Conservation (phyloP, 2,797 vertebrate genomes). For the Caiman crocodilus region DNA sequence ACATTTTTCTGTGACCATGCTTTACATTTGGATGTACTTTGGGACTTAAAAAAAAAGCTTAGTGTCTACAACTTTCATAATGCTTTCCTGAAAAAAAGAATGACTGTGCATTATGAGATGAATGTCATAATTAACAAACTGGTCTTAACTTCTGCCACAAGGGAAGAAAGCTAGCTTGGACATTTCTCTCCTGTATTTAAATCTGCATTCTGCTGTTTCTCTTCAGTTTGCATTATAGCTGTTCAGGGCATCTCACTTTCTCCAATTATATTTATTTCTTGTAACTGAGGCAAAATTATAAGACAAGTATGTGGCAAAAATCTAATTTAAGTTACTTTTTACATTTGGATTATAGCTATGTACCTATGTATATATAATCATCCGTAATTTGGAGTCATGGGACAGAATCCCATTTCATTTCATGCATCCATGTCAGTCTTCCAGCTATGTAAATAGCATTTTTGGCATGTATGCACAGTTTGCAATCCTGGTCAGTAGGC, state of each 20-base stretch:
- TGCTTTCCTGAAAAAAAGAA: not conserved
- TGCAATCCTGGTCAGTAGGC: too few species aligned
- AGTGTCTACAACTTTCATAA: not conserved
- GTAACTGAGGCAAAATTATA: conserved; percentile 57
- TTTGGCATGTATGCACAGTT: too few species aligned
- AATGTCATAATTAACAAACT: not conserved
- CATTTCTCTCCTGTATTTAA: not conserved
- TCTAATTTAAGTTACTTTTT: conserved; percentile 68
- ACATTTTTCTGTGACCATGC: not conserved
- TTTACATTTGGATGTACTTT: not conserved
- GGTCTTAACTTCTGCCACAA: not conserved
- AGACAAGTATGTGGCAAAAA: conserved; percentile 52
- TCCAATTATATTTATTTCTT: conserved; percentile 67
- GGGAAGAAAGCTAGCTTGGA: conserved; percentile 1
- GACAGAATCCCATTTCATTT: too few species aligned
- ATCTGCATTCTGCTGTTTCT: conserved; percentile 1
- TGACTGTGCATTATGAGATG: not conserved
- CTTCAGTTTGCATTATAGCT: conserved; percentile 44
- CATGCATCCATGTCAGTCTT: too few species aligned
- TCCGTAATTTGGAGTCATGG: not conserved
- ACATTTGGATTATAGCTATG: conserved; percentile 39
- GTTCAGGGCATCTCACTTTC: conserved; percentile 21
- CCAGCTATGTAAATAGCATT: too few species aligned
- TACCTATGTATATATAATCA: conserved; percentile 45
- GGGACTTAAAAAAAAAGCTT: not conserved